phyloP scores from a whole-genome alignment of 2,888 invertebrate genomes.

The Dinocampus coccinellae region DNA sequence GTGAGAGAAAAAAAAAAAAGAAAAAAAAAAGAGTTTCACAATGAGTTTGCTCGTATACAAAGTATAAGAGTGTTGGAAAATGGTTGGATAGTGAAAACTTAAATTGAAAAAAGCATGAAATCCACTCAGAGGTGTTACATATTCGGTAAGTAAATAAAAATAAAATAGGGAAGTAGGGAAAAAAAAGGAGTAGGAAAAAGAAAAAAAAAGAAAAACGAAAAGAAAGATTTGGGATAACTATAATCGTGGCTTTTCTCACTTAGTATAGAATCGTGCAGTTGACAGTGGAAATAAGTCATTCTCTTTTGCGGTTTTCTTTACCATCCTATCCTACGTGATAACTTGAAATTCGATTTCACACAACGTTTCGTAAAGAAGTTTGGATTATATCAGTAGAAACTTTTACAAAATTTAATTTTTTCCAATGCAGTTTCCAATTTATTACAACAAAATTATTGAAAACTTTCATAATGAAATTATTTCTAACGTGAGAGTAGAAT shows the following conservation, averaged over 20 bases:
- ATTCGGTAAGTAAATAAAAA: neutral
- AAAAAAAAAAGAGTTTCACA: neutral
- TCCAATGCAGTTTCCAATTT: neutral
- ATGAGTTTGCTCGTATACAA: constrained; percentile 1
- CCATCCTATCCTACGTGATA: constrained; percentile 2
- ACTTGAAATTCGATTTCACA: constrained; percentile 17
- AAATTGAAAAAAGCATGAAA: constrained; percentile 26
- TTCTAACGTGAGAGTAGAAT: neutral
- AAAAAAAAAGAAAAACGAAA: too few species aligned
- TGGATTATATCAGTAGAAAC: constrained; percentile 4
- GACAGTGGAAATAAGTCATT: constrained; percentile 7
- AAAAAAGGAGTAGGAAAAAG: too few species aligned
- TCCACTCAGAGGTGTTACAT: neutral
- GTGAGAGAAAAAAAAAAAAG: neutral
- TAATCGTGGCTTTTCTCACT: neutral
- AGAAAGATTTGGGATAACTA: neutral
- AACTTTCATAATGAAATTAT: constrained; percentile 19
- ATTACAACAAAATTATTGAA: constrained; percentile 15
- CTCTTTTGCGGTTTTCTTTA: neutral
- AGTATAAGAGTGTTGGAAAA: neutral
- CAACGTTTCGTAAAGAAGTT: neutral
- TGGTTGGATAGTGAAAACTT: constrained; percentile 17
- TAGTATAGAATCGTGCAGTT: neutral
- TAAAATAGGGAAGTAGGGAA: too few species aligned
- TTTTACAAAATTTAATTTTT: constrained; percentile 13